These are phyloP conservation scores for Myiozetetes cayanensis DNA, from an alignment of 2,113 vertebrate species.

Conservation along the genomic window DNA sequence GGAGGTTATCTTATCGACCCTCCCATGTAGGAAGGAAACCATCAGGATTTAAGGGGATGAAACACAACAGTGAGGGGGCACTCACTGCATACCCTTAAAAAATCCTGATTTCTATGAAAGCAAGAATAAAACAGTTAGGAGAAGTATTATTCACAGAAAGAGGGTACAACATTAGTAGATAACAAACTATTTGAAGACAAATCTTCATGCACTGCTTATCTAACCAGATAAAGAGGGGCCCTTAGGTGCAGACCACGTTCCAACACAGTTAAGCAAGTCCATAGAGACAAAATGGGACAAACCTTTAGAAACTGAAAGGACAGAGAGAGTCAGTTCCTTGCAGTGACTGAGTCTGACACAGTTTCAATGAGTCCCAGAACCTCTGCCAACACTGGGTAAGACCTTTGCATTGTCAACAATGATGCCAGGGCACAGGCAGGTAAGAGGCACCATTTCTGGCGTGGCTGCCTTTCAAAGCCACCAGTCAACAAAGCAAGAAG, in stretches of 20 bases:
- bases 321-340: not conserved
- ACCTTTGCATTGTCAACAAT: not conserved
- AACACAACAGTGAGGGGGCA: not conserved
- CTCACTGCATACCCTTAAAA: not conserved
- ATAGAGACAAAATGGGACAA: not conserved
- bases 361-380: not conserved
- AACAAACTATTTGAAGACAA: not conserved
- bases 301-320: not conserved
- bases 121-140: not conserved
- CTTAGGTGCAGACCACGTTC: not conserved
- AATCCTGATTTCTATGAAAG: not conserved
- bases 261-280: not conserved
- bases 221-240: not conserved
- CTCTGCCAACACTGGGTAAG: not conserved
- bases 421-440: not conserved
- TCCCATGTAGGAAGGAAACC: not conserved
- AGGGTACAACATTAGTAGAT: not conserved
- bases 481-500: not conserved
- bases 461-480: not conserved
- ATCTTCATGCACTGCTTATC: not conserved
- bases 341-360: not conserved
- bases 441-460: not conserved
- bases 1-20: not conserved
- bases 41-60: not conserved
- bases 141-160: not conserved